phyloP scores from a whole-genome alignment of 2,113 vertebrate species.

The Ameiurus melas region DNA sequence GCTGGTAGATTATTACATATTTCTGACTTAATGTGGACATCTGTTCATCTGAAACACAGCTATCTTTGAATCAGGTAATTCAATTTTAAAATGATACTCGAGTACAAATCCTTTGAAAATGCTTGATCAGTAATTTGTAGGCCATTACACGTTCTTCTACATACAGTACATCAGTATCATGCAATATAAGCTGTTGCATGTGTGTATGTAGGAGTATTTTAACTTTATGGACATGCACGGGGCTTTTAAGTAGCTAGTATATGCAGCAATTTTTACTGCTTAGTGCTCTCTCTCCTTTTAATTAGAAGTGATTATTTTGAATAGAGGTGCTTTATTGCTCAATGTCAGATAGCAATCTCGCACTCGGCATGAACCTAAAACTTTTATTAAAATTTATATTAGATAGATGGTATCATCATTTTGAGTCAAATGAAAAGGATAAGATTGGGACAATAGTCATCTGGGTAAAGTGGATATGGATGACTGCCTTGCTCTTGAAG shows the following conservation, averaged over 20 bases:
- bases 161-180: neutral
- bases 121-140: neutral
- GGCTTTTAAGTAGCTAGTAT: neutral
- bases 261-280: neutral
- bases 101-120: neutral
- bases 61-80: constrained; percentile 36
- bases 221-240: neutral
- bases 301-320: neutral
- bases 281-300: neutral
- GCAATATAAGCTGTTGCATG: neutral
- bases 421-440: constrained; percentile 4
- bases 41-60: constrained; percentile 18
- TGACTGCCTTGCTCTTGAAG: constrained; percentile 5
- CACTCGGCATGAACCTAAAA: neutral
- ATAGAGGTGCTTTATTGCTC: neutral
- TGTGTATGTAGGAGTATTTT: neutral
- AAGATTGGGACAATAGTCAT: constrained; percentile 5
- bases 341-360: neutral
- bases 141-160: neutral
- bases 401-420: constrained; percentile 12
- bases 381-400: neutral
- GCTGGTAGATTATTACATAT: constrained; percentile 26
- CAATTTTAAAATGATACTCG: neutral
- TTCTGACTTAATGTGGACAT: constrained; percentile 24
- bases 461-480: constrained; percentile 13